Base-by-base conservation (phyloP, 2,113 vertebrate species). In the Larimichthys polyactis region DNA sequence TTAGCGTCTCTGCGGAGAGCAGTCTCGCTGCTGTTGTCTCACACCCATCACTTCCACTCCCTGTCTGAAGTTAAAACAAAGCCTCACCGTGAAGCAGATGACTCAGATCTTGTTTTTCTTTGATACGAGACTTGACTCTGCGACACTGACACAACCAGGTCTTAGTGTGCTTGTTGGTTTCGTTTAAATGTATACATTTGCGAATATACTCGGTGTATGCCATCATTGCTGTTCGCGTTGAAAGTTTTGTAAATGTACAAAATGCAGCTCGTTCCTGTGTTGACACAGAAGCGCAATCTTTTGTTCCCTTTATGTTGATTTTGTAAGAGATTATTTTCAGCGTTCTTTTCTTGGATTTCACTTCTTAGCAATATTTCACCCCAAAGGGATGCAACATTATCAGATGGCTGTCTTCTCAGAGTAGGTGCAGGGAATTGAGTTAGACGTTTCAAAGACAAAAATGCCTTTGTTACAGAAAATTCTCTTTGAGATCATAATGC, bases 131-230 rank as follows among this genome's bases (percentile, higher is more conserved):
- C 78, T 86, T 81, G 86, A 90, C 86, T 92, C 71, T 46, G 78
- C 80, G 86, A 88, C 87, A 82, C 74, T 89, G 90, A 90, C 89
- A 89, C 77, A 93, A 84, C 85, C 85, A 79, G 88, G 88, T 79
- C 86, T 86, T 67, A 12, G 48, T 68, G 64, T 29, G 46, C 24
- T 65, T 19, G n/a, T 4, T 59, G 73, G 14, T 74, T 83, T 75
- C 66, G 9, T 73, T 43, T 79, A 59, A 78, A 75, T 59, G 70
- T 59, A 40, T 48, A 55, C 58, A 73, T 79, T 52, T 71, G 3
- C 14, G 27, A 46, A 68, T 40, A 48, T 2, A 6, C 8, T 8
- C 8, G 36, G 36, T 2, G 7, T 8, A 9, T 8, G 36, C 36
- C 36, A 9, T 40, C 36, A 8, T 40, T 40, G 36, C 36, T 9